Percentiles rank a stretch among this genome's conserved stretches.
phyloP scores from a whole-genome alignment of 2,888 invertebrate species.

The Andrena fulva region DNA sequence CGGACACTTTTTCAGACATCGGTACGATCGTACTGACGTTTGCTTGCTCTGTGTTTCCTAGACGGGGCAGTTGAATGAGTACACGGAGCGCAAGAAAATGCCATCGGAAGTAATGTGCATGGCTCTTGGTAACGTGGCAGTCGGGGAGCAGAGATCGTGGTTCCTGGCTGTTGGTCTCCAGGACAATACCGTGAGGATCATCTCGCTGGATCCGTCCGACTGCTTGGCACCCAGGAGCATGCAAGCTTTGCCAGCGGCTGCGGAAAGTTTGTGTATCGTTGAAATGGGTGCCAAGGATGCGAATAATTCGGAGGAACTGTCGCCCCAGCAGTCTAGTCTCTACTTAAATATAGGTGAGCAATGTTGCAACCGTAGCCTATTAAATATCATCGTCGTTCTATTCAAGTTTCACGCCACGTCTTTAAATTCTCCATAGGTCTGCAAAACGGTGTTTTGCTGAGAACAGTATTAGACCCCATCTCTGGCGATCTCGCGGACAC shows the following conservation, averaged over 20 bases:
- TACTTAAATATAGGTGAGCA: slow-evolving; percentile 94
- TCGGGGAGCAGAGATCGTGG: slow-evolving; percentile 97
- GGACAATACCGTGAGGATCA: slow-evolving; percentile 98
- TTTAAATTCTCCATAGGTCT: slow-evolving; percentile 86
- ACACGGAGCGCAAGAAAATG: slow-evolving; percentile 98
- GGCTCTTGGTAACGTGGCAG: slow-evolving; percentile 97
- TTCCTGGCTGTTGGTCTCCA: slow-evolving; percentile 98
- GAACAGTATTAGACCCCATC: slow-evolving; percentile 97
- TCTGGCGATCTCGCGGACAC: slow-evolving; percentile 99
- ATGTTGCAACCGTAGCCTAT: neutral
- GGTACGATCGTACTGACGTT: neutral
- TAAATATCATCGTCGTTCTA: neutral
- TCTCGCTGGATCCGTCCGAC: slow-evolving; percentile 98
- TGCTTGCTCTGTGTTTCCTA: slow-evolving; percentile 84
- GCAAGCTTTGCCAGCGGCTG: slow-evolving; percentile 98
- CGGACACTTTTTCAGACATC: slow-evolving; percentile 49
- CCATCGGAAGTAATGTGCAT: slow-evolving; percentile 99
- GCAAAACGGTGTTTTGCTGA: slow-evolving; percentile 96
- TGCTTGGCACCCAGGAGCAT: slow-evolving; percentile 97
- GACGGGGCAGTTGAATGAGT: slow-evolving; percentile 99
- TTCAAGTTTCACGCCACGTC: neutral
- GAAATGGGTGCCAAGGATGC: slow-evolving; percentile 93
- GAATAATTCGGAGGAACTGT: slow-evolving; percentile 86
- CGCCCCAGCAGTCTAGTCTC: slow-evolving; percentile 90
- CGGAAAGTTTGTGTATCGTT: slow-evolving; percentile 98